These are phyloP conservation scores for Carassius carassius DNA, from an alignment of 2,113 vertebrate genomes.

Conservation along the genomic window DNA sequence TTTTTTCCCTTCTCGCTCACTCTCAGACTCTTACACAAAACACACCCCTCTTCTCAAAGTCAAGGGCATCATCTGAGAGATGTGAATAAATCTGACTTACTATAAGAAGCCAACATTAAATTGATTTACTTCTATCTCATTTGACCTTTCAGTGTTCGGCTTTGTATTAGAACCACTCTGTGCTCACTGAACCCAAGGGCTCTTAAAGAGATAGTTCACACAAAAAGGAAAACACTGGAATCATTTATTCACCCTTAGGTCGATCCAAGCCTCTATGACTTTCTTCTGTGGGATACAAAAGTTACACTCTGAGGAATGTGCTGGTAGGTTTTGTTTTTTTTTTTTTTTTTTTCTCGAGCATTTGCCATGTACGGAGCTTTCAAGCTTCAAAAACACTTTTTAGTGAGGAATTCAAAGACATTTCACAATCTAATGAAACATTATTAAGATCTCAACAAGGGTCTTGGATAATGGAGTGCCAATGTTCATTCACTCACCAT, in stretches of 20 bases:
- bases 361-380: background rate
- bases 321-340: too few species aligned
- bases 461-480: conserved; percentile 3
- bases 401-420: background rate
- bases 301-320: background rate
- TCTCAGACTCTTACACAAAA: background rate
- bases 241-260: background rate
- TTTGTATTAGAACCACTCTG: background rate
- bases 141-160: background rate
- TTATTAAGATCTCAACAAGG: background rate
- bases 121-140: conserved; percentile 10
- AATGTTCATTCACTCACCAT: conserved; percentile 21
- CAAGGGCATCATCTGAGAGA: conserved; percentile 23
- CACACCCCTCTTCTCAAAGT: conserved; percentile 16
- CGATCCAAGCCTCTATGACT: background rate
- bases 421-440: background rate
- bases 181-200: conserved; percentile 13
- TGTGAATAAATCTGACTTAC: conserved; percentile 8
- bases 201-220: background rate
- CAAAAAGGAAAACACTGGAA: background rate
- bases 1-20: background rate
- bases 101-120: background rate
- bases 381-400: too few species aligned
- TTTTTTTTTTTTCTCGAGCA: background rate
- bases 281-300: background rate